phyloP scores from a whole-genome alignment of 2,888 invertebrate genomes.

The Cheilosia soror region DNA sequence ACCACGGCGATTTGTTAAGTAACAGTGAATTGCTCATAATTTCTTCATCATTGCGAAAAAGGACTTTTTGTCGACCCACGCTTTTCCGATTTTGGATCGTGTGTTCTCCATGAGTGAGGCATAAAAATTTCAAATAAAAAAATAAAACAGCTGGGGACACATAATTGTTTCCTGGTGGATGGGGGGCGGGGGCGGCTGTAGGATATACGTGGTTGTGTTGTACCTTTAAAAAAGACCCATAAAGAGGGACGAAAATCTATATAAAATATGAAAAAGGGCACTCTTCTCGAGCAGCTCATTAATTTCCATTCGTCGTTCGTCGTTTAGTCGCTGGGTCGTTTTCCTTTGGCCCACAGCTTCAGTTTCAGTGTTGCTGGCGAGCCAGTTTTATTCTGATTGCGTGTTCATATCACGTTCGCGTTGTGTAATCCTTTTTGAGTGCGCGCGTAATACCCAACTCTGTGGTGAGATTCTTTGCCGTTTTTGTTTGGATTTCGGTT shows the following conservation, averaged over 20 bases:
- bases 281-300: constrained; percentile 66
- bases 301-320: constrained; percentile 71
- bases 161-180: constrained; percentile 50
- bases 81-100: not conserved
- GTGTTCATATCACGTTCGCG: constrained; percentile 71
- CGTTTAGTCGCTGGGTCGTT: constrained; percentile 6
- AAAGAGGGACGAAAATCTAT: constrained; percentile 29
- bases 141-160: constrained; percentile 65
- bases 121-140: constrained; percentile 69
- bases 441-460: constrained; percentile 25
- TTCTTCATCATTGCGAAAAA: constrained; percentile 56
- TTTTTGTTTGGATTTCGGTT: not conserved
- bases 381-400: constrained; percentile 60
- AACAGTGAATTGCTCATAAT: constrained; percentile 71
- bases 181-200: not conserved
- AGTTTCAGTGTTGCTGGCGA: not conserved
- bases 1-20: constrained; percentile 66
- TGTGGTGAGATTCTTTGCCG: not conserved
- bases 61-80: constrained; percentile 11
- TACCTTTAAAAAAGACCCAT: constrained; percentile 16
- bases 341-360: not conserved
- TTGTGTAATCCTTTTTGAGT: constrained; percentile 73
- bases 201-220: not conserved
- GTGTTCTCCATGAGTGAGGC: constrained; percentile 22
- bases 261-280: constrained; percentile 55